These are phyloP conservation scores for Parambassis ranga DNA, from an alignment of 2,797 vertebrate genomes.

Conservation along the genomic window DNA sequence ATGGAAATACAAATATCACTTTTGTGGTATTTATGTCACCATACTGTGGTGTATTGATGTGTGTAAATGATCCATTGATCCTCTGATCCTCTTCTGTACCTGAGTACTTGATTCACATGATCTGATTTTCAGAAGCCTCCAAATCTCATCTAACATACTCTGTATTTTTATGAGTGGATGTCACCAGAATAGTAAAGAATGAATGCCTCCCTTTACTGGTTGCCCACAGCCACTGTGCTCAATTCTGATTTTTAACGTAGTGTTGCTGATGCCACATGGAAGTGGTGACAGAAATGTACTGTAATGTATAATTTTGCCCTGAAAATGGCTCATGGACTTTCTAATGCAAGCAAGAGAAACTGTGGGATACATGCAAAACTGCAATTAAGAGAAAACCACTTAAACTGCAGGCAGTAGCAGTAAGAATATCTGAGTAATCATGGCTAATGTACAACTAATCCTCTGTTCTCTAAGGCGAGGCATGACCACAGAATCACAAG, in stretches of 20 bases:
- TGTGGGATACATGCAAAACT: conserved; percentile 57
- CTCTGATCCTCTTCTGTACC: conserved; percentile 33
- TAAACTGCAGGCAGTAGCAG: conserved; percentile 47
- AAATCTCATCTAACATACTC: neutral
- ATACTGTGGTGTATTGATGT: too few species aligned
- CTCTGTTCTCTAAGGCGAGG: conserved; percentile 48
- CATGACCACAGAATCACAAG: conserved; percentile 42
- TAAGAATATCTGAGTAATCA: conserved; percentile 25
- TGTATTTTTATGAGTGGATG: neutral
- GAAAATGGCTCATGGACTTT: neutral
- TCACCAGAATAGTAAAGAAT: neutral
- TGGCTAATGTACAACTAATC: conserved; percentile 41
- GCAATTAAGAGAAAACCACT: conserved; percentile 39
- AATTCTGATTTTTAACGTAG: neutral
- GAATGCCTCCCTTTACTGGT: neutral
- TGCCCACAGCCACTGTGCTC: neutral
- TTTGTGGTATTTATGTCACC: too few species aligned
- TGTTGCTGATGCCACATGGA: neutral
- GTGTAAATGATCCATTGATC: too few species aligned
- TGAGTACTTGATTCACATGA: conserved; percentile 28
- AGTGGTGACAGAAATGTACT: neutral
- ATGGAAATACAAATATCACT: too few species aligned
- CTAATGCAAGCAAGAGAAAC: conserved; percentile 46
- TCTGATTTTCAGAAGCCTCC: conserved; percentile 3
- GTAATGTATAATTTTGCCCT: neutral